Evolutionary conservation across 2,888 invertebrate species (phyloP), one percentile per base, ranked within the genome.

Genomic region (Polyommatus icarus): DNA sequence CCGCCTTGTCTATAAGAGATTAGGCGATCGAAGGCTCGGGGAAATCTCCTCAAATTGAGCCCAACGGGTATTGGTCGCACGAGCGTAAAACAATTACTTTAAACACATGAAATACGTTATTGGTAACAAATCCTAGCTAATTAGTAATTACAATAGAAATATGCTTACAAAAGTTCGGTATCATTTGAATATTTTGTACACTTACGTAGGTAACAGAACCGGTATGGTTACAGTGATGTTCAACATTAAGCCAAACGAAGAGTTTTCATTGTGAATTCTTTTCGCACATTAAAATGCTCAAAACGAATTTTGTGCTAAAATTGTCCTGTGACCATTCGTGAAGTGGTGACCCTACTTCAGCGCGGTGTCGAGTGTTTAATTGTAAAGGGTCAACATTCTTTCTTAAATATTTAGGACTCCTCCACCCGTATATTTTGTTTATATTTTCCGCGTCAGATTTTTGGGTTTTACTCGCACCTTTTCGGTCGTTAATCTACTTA

Each of bases 1-100:
- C 67, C 67, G 67, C 67, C 67, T 67, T 67, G 67, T 67, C 67
- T 67, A 32, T 67, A 67, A 67, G 67, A 67, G 67, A 67, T 67
- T 67, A 67, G 67, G 29, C 29, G 29, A 29, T 5, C 29, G 67
- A 24, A 61, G 61, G 67, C 67, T 32, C 15, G 67, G 29, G 40
- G 32, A 15, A 32, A 67, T 29, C 29, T 67, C 67, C 29, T 32
- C 29, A 67, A 67, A 67, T 67, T 67, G 29, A 67, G 67, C 29
- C 67, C 29, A 67, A 32, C 29, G 67, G 67, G 67, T 15, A 67
- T 67, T 67, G 67, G 67, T 29, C 15, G 6, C 67, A 67, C 67
- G 29, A 67, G 29, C 67, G 67, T 29, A 67, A 67, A 67, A 67
- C 2, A 15, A 29, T 67, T 18, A 67, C 18, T 32, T 32, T 67